Base-by-base conservation (phyloP, 2,113 vertebrate species). In the Tachysurus fulvidraco region DNA sequence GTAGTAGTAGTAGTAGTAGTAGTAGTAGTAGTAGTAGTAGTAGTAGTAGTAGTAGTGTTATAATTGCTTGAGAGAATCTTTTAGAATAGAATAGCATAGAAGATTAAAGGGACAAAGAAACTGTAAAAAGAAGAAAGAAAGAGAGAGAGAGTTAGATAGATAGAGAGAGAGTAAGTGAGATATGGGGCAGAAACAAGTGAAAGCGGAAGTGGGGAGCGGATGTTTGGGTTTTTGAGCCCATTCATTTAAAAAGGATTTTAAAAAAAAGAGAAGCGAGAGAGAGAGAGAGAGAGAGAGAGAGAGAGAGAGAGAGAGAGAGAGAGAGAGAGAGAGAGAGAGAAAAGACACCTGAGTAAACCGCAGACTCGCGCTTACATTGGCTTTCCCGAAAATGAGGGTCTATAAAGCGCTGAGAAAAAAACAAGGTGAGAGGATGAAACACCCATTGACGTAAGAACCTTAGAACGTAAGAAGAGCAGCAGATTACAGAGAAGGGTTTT, bases 191-290 rank as follows among this genome's bases (percentile, higher is more conserved):
- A 93, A 91, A 94, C 93, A 92, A 92, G 91, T 94, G 93, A 94
- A 94, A 91, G 93, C 94, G 95, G 94, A 95, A 95, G 92, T 94
- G 83, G 86, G 83, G 89, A 95, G 90, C 92, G 95, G 94, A 95
- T 95, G 95, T 95, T 95, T 95, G 94, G 94, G 92, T 94, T 95
- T 94, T 95, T 92, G 89, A 92, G 88, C 92, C 89, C 93, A 95
- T 95, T 95, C 94, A 95, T 94, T 94, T 94, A 94, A 94, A 93
- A 85, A 90, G 81, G 90, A 87, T 17, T 78, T 74, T 86, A 88
- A 81, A 87, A 84, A 91, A 71, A 85, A 44, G 86, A 73, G 89
- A 69, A 44, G 74, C 11, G 1, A 23, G 41, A 17, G 44, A 50
- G 41, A 28, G 76, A 89, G 60, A 93, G 69, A 93, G 89, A 94